A percentile compares a stretch with the other conserved stretches of the same genome.
Evolutionary conservation across 1,140 invertebrate species (phyloP).

Genomic region (Aphidius ervi): DNA sequence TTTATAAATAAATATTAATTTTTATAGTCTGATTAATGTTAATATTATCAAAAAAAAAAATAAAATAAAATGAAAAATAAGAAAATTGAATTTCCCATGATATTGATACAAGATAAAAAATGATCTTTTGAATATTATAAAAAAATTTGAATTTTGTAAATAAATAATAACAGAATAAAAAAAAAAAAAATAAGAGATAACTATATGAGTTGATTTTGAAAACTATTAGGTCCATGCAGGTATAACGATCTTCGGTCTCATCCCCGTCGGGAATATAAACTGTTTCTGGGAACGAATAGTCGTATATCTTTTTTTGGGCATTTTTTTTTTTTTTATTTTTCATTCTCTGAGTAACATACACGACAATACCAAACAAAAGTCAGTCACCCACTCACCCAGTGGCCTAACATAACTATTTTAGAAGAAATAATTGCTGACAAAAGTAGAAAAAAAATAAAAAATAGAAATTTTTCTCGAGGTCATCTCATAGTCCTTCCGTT

Average conservation of each 20-base stretch:
- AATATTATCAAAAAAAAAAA: too few relatives aligned
- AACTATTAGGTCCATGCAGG: conserved; percentile 6
- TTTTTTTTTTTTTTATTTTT: neutral
- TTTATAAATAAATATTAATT: too few relatives aligned
- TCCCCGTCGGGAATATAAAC: conserved; percentile 46
- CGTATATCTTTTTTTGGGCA: conserved; percentile 45
- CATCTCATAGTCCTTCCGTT: conserved; percentile 3
- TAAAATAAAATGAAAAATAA: too few relatives aligned
- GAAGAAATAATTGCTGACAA: conserved; percentile 9
- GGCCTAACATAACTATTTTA: conserved; percentile 22
- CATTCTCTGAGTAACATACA: neutral
- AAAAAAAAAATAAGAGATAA: too few relatives aligned
- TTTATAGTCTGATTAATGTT: too few relatives aligned
- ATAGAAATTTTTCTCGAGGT: conserved; percentile 6
- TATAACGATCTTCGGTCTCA: conserved; percentile 28
- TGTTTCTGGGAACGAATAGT: conserved; percentile 49
- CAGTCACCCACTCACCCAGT: conserved; percentile 48
- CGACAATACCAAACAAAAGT: conserved; percentile 31
- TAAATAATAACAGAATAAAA: too few relatives aligned
- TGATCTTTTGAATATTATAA: too few relatives aligned
- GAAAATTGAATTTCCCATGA: too few relatives aligned
- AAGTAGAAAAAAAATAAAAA: neutral
- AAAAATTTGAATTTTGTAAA: too few relatives aligned
- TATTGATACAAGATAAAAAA: too few relatives aligned
- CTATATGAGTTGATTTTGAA: too few relatives aligned